A percentile compares a stretch with the other conserved stretches of the same genome.
These are phyloP conservation scores for Ceyx margarethae DNA, from an alignment of 2,113 vertebrate genomes.

Conservation along the genomic window DNA sequence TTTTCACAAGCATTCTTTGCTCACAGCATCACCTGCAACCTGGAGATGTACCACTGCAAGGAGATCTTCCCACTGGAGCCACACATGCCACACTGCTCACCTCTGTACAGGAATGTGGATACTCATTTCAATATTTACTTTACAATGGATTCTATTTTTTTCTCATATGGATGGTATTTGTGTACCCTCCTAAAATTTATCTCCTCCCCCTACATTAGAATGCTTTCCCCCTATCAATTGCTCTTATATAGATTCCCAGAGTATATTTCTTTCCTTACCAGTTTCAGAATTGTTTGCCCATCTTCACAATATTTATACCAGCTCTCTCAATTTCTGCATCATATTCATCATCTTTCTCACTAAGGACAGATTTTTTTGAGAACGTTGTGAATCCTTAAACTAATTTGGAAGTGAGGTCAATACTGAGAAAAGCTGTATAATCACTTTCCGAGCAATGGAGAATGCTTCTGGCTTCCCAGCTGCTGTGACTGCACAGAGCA, in stretches of 20 bases:
- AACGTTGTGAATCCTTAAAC: constrained; percentile 35
- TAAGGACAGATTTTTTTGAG: constrained; percentile 12
- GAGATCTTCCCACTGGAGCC: background rate
- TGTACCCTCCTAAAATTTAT: background rate
- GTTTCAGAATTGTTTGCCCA: background rate
- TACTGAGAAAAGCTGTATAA: constrained; percentile 6
- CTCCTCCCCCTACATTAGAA: fast-evolving
- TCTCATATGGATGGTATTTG: too few species aligned
- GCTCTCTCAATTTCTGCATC: background rate
- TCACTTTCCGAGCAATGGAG: background rate
- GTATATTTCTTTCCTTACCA: background rate
- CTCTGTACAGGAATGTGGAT: background rate
- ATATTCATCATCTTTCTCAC: constrained; percentile 7
- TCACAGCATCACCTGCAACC: background rate
- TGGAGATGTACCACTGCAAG: background rate
- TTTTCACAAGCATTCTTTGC: background rate
- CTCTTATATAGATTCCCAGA: background rate
- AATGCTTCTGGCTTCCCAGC: background rate
- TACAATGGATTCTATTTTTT: background rate
- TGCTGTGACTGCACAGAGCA: background rate
- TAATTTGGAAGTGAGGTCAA: constrained; percentile 28
- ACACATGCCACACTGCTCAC: fast-evolving
- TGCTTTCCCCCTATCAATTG: background rate
- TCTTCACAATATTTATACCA: background rate
- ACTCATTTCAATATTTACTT: background rate